Conservation (phyloP, 2,797 vertebrate species). For the Alca torda region DNA sequence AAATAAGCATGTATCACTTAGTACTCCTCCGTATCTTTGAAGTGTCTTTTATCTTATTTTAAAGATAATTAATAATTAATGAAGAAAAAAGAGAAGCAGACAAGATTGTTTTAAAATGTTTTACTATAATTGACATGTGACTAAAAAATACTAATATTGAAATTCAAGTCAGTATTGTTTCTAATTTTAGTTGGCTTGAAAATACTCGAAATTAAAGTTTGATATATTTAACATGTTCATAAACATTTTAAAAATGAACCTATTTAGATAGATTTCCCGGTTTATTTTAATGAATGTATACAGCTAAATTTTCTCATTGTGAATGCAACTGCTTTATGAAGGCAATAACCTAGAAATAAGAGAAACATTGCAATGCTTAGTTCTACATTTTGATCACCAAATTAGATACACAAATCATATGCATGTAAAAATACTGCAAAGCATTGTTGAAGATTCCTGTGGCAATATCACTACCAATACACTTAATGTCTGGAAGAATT, state of each 20-base stretch:
- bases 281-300: neutral
- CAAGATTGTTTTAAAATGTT: neutral
- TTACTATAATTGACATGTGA: neutral
- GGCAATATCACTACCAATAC: neutral
- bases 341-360: neutral
- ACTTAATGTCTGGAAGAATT: neutral
- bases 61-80: neutral
- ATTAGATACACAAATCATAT: constrained; percentile 24
- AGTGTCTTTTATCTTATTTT: neutral
- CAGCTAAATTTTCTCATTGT: neutral
- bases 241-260: neutral
- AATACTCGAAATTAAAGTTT: neutral
- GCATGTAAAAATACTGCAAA: neutral
- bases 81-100: neutral
- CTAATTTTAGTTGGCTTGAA: neutral
- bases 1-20: neutral
- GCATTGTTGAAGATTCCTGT: neutral
- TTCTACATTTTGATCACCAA: neutral
- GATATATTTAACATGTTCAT: neutral
- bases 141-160: neutral
- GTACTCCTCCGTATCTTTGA: neutral
- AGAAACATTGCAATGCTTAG: neutral
- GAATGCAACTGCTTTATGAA: neutral
- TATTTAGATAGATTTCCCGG: neutral
- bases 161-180: neutral